Evolutionary conservation across 2,888 invertebrate species (phyloP), one percentile per base, ranked within the genome.

Genomic region (Heteromurus nitidus): DNA sequence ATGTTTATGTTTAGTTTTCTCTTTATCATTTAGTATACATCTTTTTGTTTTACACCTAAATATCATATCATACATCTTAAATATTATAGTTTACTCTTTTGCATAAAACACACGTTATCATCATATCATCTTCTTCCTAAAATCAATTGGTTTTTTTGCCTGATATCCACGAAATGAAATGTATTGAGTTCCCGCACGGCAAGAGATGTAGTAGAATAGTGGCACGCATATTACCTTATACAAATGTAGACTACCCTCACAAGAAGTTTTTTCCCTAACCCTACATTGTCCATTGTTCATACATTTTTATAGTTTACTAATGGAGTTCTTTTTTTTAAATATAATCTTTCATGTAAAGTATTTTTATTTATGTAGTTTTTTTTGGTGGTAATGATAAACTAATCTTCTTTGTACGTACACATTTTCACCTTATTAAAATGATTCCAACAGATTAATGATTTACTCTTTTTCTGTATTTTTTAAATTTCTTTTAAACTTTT

Each of bases 1-100:
- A 42, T 44, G 3, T n/a, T n/a, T n/a, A n/a, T n/a, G n/a, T n/a
- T n/a, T 24, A 55, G 20, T 22, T 31, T 26, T 69, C 16, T 28
- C 24, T 68, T 50, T 67, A 65, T 36, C 20, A 3, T 44, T 20
- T 55, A 55, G 55, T 70, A 70, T 70, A 70, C 70, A 13, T 42
- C 24, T 64, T 73, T 73, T n/a, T n/a, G 24, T 5, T 55, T 24
- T 73, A 28, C 36, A 36, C 16, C 44, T 62, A 60, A 47, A 60
- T 72, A 22, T 28, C 28, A 30, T 28, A 30, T 60, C n/a, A 50
- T 50, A 67, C 22, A 3, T 3, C 58, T 42, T 36, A 24, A 2
- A 67, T 44, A 26, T 24, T 42, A 44, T 44, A 65, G 20, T 36
- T 36, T 36, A 36, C 36, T 36, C 7, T n/a, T n/a, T n/a, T n/a